phyloP scores from a whole-genome alignment of 2,113 vertebrate species.

The Prolemur simus region DNA sequence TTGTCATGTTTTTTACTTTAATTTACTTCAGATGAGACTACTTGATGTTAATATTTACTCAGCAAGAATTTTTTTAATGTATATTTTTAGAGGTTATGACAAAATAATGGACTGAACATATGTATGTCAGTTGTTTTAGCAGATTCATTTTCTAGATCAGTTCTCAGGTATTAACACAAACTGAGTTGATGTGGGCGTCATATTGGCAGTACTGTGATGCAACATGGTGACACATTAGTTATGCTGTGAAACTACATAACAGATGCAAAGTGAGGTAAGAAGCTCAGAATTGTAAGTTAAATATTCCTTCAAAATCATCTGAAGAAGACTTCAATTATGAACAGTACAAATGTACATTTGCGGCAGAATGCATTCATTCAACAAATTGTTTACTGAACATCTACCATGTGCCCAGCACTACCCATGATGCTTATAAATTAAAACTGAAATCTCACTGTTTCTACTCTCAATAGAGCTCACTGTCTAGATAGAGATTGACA shows the following conservation, averaged over 20 bases:
- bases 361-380: background rate
- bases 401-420: background rate
- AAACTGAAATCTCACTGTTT: background rate
- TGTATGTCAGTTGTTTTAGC: conserved; percentile 23
- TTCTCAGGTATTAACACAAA: conserved; percentile 43
- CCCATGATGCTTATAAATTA: background rate
- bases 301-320: conserved; percentile 2
- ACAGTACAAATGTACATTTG: background rate
- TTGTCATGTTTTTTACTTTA: conserved; percentile 23
- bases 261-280: conserved; percentile 46
- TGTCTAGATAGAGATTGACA: background rate
- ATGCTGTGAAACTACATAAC: conserved; percentile 12
- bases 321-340: conserved; percentile 5
- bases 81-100: conserved; percentile 46
- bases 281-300: background rate
- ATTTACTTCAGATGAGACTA: conserved; percentile 33
- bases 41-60: conserved; percentile 42
- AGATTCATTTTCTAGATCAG: conserved; percentile 47
- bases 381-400: background rate
- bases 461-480: background rate
- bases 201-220: background rate
- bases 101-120: conserved; percentile 45
- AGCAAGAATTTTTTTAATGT: conserved; percentile 32
- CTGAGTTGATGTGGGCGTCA: background rate
- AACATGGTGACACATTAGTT: background rate